Evolutionary conservation across 2,888 invertebrate genomes (phyloP).

Genomic region (Trissolcus brochymenae): DNA sequence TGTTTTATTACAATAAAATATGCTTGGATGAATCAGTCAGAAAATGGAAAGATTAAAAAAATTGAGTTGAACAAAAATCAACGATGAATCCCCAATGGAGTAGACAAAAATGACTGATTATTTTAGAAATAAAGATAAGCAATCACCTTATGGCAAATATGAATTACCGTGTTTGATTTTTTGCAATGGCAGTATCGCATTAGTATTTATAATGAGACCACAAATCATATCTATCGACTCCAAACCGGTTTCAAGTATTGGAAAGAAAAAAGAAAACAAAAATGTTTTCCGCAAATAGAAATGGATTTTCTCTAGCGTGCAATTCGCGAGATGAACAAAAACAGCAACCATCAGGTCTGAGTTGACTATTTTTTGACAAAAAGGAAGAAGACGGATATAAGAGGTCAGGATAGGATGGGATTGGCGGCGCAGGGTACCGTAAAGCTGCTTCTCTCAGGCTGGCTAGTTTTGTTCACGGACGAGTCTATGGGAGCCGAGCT

Average conservation of each 20-base stretch:
- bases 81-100: too few relatives aligned
- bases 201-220: conserved; percentile 47
- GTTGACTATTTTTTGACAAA: not conserved
- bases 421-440: conserved; percentile 35
- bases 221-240: conserved; percentile 43
- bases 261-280: not conserved
- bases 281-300: conserved; percentile 26
- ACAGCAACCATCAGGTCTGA: too few relatives aligned
- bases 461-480: conserved; percentile 17
- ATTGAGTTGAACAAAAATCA: too few relatives aligned
- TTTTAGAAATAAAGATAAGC: conserved; percentile 28
- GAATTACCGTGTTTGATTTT: conserved; percentile 31
- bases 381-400: conserved; percentile 1
- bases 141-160: conserved; percentile 17
- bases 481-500: conserved; percentile 49
- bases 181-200: conserved; percentile 22
- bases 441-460: conserved; percentile 25
- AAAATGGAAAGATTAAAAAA: too few relatives aligned
- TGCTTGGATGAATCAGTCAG: too few relatives aligned
- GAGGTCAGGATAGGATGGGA: conserved; percentile 20
- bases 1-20: too few relatives aligned
- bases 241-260: conserved; percentile 28
- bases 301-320: conserved; percentile 16
- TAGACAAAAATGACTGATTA: conserved; percentile 25
- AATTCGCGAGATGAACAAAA: too few relatives aligned